Base-by-base conservation (phyloP, 1,140 invertebrate species). In the Apocrypta bakeri region DNA sequence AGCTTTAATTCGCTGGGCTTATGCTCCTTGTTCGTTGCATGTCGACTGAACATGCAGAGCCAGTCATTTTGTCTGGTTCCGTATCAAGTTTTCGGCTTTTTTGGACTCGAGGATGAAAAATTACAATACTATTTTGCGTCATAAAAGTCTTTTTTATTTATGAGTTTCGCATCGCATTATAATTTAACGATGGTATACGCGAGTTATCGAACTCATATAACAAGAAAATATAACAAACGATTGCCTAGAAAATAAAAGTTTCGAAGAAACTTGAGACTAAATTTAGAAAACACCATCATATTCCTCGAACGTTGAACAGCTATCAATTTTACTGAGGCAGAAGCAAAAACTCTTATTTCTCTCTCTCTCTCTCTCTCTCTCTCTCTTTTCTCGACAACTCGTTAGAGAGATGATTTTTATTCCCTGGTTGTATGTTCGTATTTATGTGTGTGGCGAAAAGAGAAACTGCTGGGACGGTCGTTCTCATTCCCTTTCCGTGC, bases 401-500 rank as follows among this genome's bases (percentile, higher is more conserved):
- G 25, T 71, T 31, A 69, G 31, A 56, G 61, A 71, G 42, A 33
- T 14, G 6, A 71, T 37, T 71, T 68, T 78, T 42, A 68, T 78
- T 79, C 21, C n/a, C n/a, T n/a, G 27, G n/a, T 56, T n/a, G n/a
- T n/a, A n/a, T n/a, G n/a, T 25, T 9, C 25, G 63, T 66, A 31
- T 24, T 31, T 69, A 14, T 25, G 33, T 17, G 48, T 48, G 42
- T 14, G 11, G 63, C 63, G 11, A 0, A 25, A 29, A 2, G 31
- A 56, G 77, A 27, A 66, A 69, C 37, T 69, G 1, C 33, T 25
- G 21, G n/a, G 74, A 42, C 33, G n/a, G 63, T n/a, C 21, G 33
- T 33, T 29, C 72, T 37, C 33, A 9, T 9, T 37, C 33, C 9
- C 33, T 37, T 37, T 37, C 33, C 33, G 9, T 42, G 24, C 33